Evolutionary conservation across 2,113 vertebrate genomes (phyloP), one percentile per base, ranked within the genome.

Genomic region (Phrynosoma platyrhinos): DNA sequence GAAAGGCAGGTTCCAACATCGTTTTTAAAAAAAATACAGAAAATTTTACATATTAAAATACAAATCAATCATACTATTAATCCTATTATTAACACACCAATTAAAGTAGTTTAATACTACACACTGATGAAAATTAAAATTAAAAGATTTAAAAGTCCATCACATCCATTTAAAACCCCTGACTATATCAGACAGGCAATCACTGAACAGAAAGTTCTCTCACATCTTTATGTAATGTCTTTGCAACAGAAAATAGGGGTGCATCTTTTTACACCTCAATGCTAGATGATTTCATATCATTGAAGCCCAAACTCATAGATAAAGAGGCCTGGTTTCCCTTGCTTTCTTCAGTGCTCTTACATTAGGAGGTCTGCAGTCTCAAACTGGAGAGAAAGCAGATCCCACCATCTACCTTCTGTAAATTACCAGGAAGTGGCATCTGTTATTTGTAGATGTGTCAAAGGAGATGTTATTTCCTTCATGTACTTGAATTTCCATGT

Each of bases 371-470:
- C 69, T 1, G 42, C 36, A 64, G 16, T n/a, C 64, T 58, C 32
- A 76, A 62, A 30, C 21, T 23, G n/a, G 9, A 69, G 23, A 25
- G 25, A 69, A 42, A 66, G 58, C 55, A 77, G 36, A 85, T 85
- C 40, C 55, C 9, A 66, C 21, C 62, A 32, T 18, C n/a, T 30
- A 58, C 72, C 55, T 32, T 47, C 83, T 40, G 18, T 14, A 77
- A 77, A 76, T 74, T 76, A 30, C 72, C 55, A 85, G 72, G 74
- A 76, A 85, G 25, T 66, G 32, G 79, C 32, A 82, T 21, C 79
- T 82, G 79, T 82, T 64, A 66, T 76, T 76, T 40, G 36, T 21
- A 58, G 32, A 85, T 76, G 25, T 30, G 32, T 27, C 53, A 64
- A 5, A 25, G 75, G 64, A 84, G 47, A 75, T 75, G 69, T 75